Evolutionary conservation across 92 coral and sea anemone genomes (phyloP).

Genomic region (Heteractis magnifica): DNA sequence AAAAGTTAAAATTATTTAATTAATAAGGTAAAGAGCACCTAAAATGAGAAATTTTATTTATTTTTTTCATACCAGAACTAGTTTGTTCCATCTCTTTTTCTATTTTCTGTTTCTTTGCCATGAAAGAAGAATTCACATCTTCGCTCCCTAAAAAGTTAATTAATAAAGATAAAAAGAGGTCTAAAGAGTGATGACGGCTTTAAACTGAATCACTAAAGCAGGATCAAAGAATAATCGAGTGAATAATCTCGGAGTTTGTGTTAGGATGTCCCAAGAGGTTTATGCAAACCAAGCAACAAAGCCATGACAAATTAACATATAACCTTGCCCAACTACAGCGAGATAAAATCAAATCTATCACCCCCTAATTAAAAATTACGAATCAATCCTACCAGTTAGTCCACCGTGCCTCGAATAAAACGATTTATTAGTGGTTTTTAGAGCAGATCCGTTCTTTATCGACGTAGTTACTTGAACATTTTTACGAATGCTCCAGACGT

Average conservation of each 20-base stretch:
- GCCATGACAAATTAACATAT: not conserved
- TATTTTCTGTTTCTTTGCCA: constrained; percentile 48
- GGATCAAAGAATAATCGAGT: constrained; percentile 1
- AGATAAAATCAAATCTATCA: not conserved
- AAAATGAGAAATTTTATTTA: too few relatives aligned
- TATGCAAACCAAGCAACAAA: constrained; percentile 8
- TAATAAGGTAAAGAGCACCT: too few relatives aligned
- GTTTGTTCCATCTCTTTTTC: constrained; percentile 8
- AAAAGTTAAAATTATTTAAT: too few relatives aligned
- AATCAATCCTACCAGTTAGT: constrained; percentile 50
- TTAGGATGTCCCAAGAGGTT: constrained; percentile 9
- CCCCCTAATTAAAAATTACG: not conserved
- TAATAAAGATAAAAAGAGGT: not conserved
- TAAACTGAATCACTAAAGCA: not conserved
- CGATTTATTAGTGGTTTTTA: constrained; percentile 57
- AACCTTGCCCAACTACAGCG: not conserved
- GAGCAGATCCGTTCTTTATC: constrained; percentile 71
- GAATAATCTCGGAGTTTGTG: not conserved
- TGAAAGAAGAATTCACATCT: constrained; percentile 42
- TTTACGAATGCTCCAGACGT: constrained; percentile 84
- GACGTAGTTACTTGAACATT: constrained; percentile 76
- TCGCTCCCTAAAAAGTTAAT: constrained; percentile 47
- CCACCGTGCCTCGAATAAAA: constrained; percentile 85
- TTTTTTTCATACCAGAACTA: not conserved
- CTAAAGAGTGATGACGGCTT: not conserved